Evolutionary conservation across 2,113 vertebrate genomes (phyloP).

Genomic region (Myocastor coypus): DNA sequence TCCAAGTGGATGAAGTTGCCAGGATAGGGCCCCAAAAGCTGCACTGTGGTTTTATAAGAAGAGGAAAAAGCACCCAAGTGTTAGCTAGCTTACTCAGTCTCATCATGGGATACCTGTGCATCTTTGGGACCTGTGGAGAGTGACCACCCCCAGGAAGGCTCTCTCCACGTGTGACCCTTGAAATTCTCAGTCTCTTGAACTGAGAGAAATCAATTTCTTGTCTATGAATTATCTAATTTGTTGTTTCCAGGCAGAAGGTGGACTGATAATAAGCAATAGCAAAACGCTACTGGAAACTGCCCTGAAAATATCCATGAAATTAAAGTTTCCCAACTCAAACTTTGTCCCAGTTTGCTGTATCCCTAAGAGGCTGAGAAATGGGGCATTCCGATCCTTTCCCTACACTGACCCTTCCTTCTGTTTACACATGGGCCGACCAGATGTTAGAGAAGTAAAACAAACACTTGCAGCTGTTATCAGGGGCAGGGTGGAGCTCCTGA

Average conservation of each 20-base stretch:
- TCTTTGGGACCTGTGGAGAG: neutral
- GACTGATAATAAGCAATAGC: neutral
- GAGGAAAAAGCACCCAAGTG: neutral
- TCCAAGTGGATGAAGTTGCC: neutral
- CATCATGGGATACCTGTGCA: neutral
- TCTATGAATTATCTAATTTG: neutral
- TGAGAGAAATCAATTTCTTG: neutral
- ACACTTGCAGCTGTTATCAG: conserved; percentile 76
- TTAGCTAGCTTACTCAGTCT: neutral
- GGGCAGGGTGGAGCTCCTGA: conserved; percentile 38
- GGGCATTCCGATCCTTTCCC: conserved; percentile 49
- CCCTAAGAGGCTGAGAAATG: conserved; percentile 56
- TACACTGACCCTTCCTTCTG: conserved; percentile 51
- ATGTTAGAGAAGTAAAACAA: conserved; percentile 73
- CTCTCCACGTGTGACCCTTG: neutral
- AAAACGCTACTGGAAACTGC: neutral
- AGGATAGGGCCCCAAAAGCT: neutral
- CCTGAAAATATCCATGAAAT: neutral
- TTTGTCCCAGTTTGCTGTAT: neutral
- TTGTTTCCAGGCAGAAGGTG: neutral
- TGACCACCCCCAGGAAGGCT: neutral
- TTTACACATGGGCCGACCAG: conserved; percentile 68
- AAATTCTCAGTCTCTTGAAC: neutral
- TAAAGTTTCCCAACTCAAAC: neutral
- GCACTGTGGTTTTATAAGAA: neutral